Conservation (phyloP, 2,888 invertebrate genomes). For the Sphecodes monilicornis region DNA sequence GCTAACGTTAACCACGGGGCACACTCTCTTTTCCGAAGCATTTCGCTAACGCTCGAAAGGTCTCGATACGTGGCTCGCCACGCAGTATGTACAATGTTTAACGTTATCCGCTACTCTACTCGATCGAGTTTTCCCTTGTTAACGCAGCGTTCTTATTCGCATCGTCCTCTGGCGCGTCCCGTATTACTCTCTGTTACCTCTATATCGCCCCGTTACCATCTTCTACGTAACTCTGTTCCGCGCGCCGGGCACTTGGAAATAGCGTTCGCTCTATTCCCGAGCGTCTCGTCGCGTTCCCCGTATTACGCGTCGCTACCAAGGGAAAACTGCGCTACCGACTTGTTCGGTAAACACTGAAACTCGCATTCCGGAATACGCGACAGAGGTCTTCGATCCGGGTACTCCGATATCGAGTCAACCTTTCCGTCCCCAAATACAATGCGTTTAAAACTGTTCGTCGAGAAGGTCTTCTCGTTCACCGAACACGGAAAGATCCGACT, state of each 20-base stretch:
- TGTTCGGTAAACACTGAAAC: not conserved
- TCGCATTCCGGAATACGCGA: not conserved
- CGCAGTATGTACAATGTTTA: not conserved
- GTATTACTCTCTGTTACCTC: too few species aligned
- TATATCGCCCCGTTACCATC: too few species aligned
- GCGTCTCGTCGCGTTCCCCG: not conserved
- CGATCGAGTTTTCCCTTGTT: conserved; percentile 1
- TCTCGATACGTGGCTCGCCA: not conserved
- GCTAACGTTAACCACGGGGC: not conserved
- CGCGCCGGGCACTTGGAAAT: not conserved
- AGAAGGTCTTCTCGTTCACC: conserved; percentile 8
- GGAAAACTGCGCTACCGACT: not conserved
- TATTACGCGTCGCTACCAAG: not conserved
- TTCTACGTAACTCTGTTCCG: too few species aligned
- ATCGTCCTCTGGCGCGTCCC: too few species aligned
- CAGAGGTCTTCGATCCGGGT: not conserved
- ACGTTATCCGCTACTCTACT: not conserved
- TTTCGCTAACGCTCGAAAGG: not conserved
- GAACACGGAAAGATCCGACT: conserved; percentile 23
- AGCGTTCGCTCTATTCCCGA: not conserved
- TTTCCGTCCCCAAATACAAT: not conserved
- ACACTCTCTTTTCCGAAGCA: too few species aligned
- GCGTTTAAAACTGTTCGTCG: conserved; percentile 28
- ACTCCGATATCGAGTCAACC: not conserved
- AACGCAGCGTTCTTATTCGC: not conserved